Evolutionary conservation across 2,113 vertebrate species (phyloP), one percentile per base, ranked within the genome.

Genomic region (Misgurnus anguillicaudatus): DNA sequence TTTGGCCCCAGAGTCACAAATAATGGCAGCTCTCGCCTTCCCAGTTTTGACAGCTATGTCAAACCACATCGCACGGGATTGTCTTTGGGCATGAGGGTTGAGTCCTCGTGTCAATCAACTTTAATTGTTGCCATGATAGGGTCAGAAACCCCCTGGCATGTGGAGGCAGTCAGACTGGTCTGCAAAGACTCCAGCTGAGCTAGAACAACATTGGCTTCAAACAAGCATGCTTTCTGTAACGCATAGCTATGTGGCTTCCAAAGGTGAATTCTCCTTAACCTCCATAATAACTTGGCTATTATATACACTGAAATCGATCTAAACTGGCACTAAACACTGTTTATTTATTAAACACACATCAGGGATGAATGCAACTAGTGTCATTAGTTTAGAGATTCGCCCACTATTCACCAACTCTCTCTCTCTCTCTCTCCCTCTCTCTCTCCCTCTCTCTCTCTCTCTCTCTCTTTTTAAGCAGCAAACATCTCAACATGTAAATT

Each of bases 121-220:
- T 68, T 75, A 83, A 86, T 73, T 61, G 68, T 73, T 71, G 80
- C 84, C 85, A 85, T 84, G 82, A 58, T 24, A 78, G 85, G 76
- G 62, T 86, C 85, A 79, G 24, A 58, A 77, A 85, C 85, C 73
- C 58, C 51, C 83, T 21, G 77, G 60, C 66, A 21, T 57, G 66
- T 83, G 72, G 83, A 7, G 48, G 73, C 81, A 41, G 78, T 58
- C 83, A 83, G 81, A 74, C 85, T 1, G 76, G 83, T 68, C 84
- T 69, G 10, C 0, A 74, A 21, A 2, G 84, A 86, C 87, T 87
- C 88, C 87, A 83, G 77, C 75, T 78, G 79, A 81, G 80, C 87
- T 90, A 84, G 73, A 83, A 87, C 87, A 90, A 89, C 83, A 88
- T 86, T 82, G 81, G 58, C 78, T 80, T 69, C 75, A 84, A 71